Base-by-base conservation (phyloP, 2,113 vertebrate genomes). In the Salvelinus sp. region DNA sequence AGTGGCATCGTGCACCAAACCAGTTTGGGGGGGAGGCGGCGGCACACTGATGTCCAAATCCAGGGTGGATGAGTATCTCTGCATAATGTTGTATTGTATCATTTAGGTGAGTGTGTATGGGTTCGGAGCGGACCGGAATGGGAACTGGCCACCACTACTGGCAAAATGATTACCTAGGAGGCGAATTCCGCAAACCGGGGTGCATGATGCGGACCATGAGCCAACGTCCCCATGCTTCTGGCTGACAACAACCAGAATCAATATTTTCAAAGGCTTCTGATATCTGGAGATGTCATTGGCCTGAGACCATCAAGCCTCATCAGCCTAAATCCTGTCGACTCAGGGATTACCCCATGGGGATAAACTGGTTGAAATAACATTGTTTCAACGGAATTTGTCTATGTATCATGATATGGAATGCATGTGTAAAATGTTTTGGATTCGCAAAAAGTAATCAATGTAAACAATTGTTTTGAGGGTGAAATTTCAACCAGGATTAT, bases 131-230 rank as follows among this genome's bases (percentile, higher is more conserved):
- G 92, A 99, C 87, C 92, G 90, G 81, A 90, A 89, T 13, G 98
- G 98, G 9, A 95, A 97, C 82, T 99, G 98, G 98, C 96, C 96
- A 99, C 75, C 98, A 99, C 78, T 99, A 99, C 82, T 99, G 97
- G 96, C 96, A 99, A 75, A 91, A 96, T n/a, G 97, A 97, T 38
- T 72, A 79, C 0, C 88, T 91, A 0, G 93, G 92, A 0, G 94
- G 95, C 14, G 96, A 95, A 2, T 97, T 96, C 79, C 89, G 94
- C 1, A 95, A 86, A 97, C 97, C 0, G 95, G 94, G 0, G 96
- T 98, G 77, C 98, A 99, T 0, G 93, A 97, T 0, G 97, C 91
- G 0, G 95, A 96, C 86, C 95, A 94, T 0, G 98, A 99, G 85
- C 94, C 76, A 96, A 96, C 3, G 79, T 97, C 79, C 97, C 95